A percentile compares a stretch with the other conserved stretches of the same genome.
These are phyloP conservation scores for Sphaerophoria taeniata DNA, from an alignment of 2,888 invertebrate species.

Conservation along the genomic window DNA sequence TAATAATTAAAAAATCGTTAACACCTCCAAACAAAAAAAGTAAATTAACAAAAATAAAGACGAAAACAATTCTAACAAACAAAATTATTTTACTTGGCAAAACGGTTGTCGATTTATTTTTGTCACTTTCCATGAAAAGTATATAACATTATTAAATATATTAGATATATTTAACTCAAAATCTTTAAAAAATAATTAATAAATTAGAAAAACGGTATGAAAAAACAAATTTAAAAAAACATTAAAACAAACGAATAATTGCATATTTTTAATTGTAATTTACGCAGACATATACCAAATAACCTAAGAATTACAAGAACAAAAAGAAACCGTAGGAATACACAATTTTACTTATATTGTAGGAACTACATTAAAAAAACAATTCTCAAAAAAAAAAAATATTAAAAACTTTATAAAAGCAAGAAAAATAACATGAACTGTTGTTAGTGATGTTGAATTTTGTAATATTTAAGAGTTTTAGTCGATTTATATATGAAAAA, in stretches of 20 bases:
- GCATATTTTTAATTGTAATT: conserved; percentile 69
- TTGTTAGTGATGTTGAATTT: conserved; percentile 77
- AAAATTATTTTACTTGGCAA: conserved; percentile 24
- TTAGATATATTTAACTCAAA: conserved; percentile 27
- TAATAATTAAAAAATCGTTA: conserved; percentile 72
- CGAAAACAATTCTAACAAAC: conserved; percentile 30
- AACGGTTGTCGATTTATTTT: conserved; percentile 48
- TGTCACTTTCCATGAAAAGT: conserved; percentile 48
- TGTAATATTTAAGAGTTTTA: conserved; percentile 75
- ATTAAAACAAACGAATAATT: conserved; percentile 59
- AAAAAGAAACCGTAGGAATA: conserved; percentile 50
- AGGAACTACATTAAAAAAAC: conserved; percentile 78
- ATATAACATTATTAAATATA: neutral
- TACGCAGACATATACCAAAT: conserved; percentile 73
- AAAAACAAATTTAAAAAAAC: conserved; percentile 43
- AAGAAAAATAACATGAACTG: conserved; percentile 74
- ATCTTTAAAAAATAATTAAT: conserved; percentile 35
- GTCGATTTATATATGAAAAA: conserved; percentile 75
- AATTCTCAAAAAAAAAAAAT: conserved; percentile 78
- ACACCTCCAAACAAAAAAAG: conserved; percentile 31
- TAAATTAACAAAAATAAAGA: conserved; percentile 11
- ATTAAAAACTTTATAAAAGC: conserved; percentile 48
- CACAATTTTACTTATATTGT: conserved; percentile 40
- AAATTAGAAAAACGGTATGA: conserved; percentile 44
- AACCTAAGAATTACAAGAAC: conserved; percentile 66